Base-by-base conservation (phyloP, 2,888 invertebrate genomes). In the Xestia rhomboidea region DNA sequence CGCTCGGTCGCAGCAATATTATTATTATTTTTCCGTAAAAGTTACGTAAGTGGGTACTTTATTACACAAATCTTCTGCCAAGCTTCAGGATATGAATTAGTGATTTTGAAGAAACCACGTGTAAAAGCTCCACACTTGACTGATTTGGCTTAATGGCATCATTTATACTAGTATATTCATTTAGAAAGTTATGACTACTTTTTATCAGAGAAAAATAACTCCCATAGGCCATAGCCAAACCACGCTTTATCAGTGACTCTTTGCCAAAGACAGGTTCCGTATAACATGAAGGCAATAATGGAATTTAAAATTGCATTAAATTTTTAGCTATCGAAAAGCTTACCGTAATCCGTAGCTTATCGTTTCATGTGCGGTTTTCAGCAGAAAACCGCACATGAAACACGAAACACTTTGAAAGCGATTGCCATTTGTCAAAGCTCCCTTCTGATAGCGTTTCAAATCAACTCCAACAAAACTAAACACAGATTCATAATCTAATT, bases 401-500 rank as follows among this genome's bases (percentile, higher is more conserved):
- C 60, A 54, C n/a, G 3, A 60, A 60, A 30, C 60, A 18, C 3
- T 60, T 60, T 60, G 18, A 30, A 1, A 30, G 60, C 8, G 60
- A 30, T 57, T 57, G 27, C 2, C 7, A 2, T 57, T 27, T 57
- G 27, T 57, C 15, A 0, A 13, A 57, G n/a, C 27, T 15, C 27
- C 8, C n/a, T 27, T 18, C n/a, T n/a, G 38, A 1, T n/a, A 80
- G n/a, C 44, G 11, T 38, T 30, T 24, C n/a, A 24, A 44, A 8
- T 34, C 34, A 44, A 27, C 38, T 2, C 6, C 27, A 73, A 60
- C 60, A 60, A 60, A 62, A 46, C 8, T n/a, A n/a, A 7, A 73
- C 44, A 69, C 51, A 30, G n/a, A 51, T 30, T n/a, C 4, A 46
- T 60, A 74, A 70, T 63, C 66, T 41, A 76, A 72, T 84, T 72